These are phyloP conservation scores for Steatornis caripensis DNA, from an alignment of 2,113 vertebrate species.

Conservation along the genomic window DNA sequence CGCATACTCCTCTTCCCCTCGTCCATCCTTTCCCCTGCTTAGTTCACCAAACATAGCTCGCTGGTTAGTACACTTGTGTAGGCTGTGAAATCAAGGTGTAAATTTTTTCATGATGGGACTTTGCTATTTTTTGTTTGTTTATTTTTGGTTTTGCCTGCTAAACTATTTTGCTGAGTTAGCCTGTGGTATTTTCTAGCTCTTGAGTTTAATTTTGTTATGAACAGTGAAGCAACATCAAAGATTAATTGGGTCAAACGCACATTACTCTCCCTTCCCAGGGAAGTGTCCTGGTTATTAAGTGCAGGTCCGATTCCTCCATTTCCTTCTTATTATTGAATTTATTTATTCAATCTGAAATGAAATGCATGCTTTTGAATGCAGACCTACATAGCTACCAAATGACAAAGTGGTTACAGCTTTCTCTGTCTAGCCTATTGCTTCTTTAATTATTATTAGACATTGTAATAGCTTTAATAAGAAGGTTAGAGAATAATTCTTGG, in stretches of 20 bases:
- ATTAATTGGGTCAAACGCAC: not conserved
- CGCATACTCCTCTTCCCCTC: not conserved
- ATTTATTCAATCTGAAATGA: constrained; percentile 12
- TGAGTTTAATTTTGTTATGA: not conserved
- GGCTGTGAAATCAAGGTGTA: not conserved
- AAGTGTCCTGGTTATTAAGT: constrained; percentile 5
- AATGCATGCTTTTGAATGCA: not conserved
- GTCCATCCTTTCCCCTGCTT: not conserved
- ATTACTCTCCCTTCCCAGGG: not conserved
- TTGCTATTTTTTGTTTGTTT: not conserved
- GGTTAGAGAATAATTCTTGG: not conserved
- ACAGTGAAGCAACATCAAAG: not conserved
- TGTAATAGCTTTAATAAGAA: not conserved
- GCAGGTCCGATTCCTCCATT: not conserved
- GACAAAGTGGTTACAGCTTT: not conserved
- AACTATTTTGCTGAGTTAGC: not conserved
- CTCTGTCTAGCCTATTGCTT: not conserved
- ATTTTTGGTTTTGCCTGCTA: not conserved
- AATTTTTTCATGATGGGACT: not conserved
- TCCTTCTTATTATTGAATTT: constrained; percentile 1
- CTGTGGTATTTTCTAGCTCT: not conserved
- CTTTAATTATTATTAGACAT: not conserved
- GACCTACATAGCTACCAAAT: not conserved
- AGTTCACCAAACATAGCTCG: not conserved
- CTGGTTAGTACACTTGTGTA: not conserved